phyloP scores from a whole-genome alignment of 2,888 invertebrate species.

The Lissonota sp. region DNA sequence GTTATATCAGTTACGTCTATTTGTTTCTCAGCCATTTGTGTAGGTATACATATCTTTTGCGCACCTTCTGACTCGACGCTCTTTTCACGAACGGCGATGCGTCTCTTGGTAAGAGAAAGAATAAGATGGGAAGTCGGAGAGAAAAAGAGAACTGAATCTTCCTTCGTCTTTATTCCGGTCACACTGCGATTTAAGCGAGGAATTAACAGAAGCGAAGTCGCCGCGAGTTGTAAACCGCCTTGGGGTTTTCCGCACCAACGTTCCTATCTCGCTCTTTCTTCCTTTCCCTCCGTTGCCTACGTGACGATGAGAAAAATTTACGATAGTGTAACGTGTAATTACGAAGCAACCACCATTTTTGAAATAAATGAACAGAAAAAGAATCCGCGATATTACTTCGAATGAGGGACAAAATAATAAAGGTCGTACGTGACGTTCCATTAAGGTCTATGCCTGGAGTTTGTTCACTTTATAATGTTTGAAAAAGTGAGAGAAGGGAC shows the following conservation, averaged over 20 bases:
- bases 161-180: slow-evolving; percentile 66
- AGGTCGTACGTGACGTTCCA: slow-evolving; percentile 19
- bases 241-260: slow-evolving; percentile 27
- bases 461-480: slow-evolving; percentile 18
- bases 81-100: no score
- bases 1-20: no score
- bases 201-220: slow-evolving; percentile 69
- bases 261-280: background rate
- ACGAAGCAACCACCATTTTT: background rate
- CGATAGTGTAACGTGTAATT: slow-evolving; percentile 17
- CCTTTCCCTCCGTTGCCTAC: slow-evolving; percentile 44
- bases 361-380: slow-evolving; percentile 16
- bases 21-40: no score
- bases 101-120: no score
- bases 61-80: no score
- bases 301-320: slow-evolving; percentile 62
- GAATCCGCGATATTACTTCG: slow-evolving; percentile 20
- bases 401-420: slow-evolving; percentile 25
- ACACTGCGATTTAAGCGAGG: slow-evolving; percentile 70
- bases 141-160: background rate
- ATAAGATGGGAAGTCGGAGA: no score
- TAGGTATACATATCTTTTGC: no score
- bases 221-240: slow-evolving; percentile 65
- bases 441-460: slow-evolving; percentile 19
- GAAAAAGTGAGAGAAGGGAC: slow-evolving; percentile 8